Evolutionary conservation across 1,140 invertebrate genomes (phyloP).

Genomic region (Drosophila lacteicornis): DNA sequence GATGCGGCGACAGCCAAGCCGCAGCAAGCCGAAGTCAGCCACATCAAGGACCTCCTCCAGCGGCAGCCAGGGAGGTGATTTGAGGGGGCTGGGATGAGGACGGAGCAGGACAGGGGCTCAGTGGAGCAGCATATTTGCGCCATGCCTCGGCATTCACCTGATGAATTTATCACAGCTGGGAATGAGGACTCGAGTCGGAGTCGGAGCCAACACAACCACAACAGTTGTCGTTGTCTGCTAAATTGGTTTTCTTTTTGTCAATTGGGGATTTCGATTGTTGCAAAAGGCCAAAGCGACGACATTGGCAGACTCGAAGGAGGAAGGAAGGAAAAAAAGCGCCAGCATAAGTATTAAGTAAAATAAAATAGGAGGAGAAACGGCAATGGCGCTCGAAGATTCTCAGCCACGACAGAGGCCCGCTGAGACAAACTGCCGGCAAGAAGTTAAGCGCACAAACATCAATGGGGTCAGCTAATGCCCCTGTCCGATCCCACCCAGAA

Average conservation of each 20-base stretch:
- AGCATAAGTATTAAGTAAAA: conserved; percentile 80
- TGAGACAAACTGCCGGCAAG: conserved; percentile 75
- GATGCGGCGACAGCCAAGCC: conserved; percentile 65
- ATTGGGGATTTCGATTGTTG: conserved; percentile 85
- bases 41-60: conserved; percentile 49
- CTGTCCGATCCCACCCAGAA: conserved; percentile 20
- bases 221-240: conserved; percentile 82
- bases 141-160: conserved; percentile 81
- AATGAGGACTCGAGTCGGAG: conserved; percentile 55
- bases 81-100: not conserved
- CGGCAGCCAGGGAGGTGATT: not conserved
- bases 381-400: conserved; percentile 21
- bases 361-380: conserved; percentile 66
- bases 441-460: conserved; percentile 78
- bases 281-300: conserved; percentile 74
- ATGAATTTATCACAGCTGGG: conserved; percentile 83
- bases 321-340: conserved; percentile 50
- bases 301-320: conserved; percentile 21
- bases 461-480: conserved; percentile 79
- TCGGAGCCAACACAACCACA: conserved; percentile 28
- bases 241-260: conserved; percentile 85
- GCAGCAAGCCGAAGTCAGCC: conserved; percentile 52
- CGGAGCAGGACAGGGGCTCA: not conserved
- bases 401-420: conserved; percentile 56
- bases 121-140: conserved; percentile 63